Evolutionary conservation across 2,888 invertebrate genomes (phyloP).

Genomic region (Colostygia pectinataria): DNA sequence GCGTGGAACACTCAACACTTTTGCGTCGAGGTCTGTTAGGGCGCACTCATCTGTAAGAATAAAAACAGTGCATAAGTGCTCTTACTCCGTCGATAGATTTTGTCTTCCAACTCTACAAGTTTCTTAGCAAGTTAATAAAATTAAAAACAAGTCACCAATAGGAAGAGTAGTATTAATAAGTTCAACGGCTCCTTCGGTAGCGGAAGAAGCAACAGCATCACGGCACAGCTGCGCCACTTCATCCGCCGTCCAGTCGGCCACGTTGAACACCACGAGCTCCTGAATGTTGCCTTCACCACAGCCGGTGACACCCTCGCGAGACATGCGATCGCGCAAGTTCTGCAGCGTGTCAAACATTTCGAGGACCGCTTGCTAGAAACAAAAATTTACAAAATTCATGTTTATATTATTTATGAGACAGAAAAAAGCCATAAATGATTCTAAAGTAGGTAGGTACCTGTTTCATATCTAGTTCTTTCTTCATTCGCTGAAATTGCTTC

Average conservation of each 20-base stretch:
- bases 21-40: constrained; percentile 56
- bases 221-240: constrained; percentile 66
- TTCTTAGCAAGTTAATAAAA: too few species aligned
- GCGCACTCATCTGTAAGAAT: constrained; percentile 54
- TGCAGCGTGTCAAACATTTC: constrained; percentile 62
- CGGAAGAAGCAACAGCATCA: constrained; percentile 50
- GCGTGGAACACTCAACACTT: constrained; percentile 57
- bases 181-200: constrained; percentile 52
- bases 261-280: constrained; percentile 69
- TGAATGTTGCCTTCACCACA: constrained; percentile 53
- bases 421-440: too few species aligned
- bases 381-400: not conserved
- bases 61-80: too few species aligned
- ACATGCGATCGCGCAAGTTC: constrained; percentile 59
- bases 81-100: too few species aligned
- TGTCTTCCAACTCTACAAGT: too few species aligned
- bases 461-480: constrained; percentile 74
- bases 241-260: constrained; percentile 69
- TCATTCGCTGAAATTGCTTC: constrained; percentile 61
- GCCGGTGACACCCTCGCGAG: constrained; percentile 52
- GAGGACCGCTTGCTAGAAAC: constrained; percentile 61
- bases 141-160: constrained; percentile 47
- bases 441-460: constrained; percentile 63
- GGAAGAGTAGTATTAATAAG: constrained; percentile 50
- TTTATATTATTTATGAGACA: too few species aligned